phyloP scores from a whole-genome alignment of 2,797 vertebrate genomes.

The Agapornis canus region DNA sequence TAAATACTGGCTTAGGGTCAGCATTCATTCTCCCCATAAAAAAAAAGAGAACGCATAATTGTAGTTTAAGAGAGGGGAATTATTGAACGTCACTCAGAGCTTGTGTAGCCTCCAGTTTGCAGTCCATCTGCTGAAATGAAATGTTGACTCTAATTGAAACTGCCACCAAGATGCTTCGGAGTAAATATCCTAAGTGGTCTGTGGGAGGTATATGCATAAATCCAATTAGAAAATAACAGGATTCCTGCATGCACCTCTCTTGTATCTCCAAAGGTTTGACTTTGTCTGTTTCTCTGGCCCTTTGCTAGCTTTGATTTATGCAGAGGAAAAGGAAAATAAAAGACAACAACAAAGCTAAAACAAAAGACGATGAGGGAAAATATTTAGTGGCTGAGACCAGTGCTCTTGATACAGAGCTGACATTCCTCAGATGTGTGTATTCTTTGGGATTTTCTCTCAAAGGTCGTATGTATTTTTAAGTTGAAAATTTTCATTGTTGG shows the following conservation, averaged over 20 bases:
- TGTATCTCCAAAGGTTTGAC: neutral
- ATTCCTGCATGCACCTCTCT: conserved; percentile 41
- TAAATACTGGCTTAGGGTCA: conserved; percentile 51
- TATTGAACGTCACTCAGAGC: neutral
- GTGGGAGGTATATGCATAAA: conserved; percentile 40
- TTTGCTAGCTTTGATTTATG: conserved; percentile 40
- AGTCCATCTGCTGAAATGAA: conserved; percentile 60
- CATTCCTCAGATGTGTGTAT: conserved; percentile 74
- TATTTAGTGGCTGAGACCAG: conserved; percentile 43
- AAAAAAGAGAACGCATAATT: conserved; percentile 8
- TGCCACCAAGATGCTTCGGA: conserved; percentile 34
- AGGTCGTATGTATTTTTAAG: conserved; percentile 64
- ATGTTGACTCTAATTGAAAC: conserved; percentile 51
- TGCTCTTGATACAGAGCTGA: conserved; percentile 54
- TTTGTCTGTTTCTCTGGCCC: conserved; percentile 37
- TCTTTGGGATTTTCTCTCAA: conserved; percentile 61
- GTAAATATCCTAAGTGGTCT: conserved; percentile 54
- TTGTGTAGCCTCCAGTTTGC: conserved; percentile 51
- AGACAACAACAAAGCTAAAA: conserved; percentile 25
- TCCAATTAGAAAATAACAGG: conserved; percentile 66
- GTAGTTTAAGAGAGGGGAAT: conserved; percentile 42
- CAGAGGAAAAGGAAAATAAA: conserved; percentile 41
- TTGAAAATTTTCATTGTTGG: conserved; percentile 47
- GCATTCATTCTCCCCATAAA: neutral
- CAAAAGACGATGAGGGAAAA: conserved; percentile 37